These are phyloP conservation scores for Rhodeus uyekii DNA, from an alignment of 2,797 vertebrate species.

Conservation along the genomic window DNA sequence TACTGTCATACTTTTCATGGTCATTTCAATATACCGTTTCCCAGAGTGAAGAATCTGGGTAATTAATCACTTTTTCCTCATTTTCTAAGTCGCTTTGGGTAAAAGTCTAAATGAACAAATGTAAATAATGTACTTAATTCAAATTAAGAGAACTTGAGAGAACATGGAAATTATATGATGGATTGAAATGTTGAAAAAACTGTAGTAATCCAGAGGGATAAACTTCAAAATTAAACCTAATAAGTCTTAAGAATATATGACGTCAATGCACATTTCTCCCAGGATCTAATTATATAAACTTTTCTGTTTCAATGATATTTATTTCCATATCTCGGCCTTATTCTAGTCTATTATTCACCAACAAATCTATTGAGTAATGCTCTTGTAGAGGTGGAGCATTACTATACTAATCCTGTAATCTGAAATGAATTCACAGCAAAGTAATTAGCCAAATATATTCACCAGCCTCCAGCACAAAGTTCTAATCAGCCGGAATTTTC, in stretches of 20 bases:
- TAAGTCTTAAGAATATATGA: background rate
- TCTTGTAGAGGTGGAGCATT: conserved; percentile 33
- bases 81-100: background rate
- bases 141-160: background rate
- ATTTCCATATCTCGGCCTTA: background rate
- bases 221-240: background rate
- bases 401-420: conserved; percentile 46
- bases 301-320: background rate
- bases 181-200: background rate
- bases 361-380: conserved; percentile 16
- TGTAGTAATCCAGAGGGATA: background rate
- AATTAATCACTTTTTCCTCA: background rate
- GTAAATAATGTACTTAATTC: background rate
- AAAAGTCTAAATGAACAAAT: background rate
- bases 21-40: background rate
- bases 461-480: conserved; percentile 28
- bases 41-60: background rate
- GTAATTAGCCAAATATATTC: conserved; percentile 40
- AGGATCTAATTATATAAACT: conserved; percentile 16
- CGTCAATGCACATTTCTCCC: background rate
- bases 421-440: conserved; percentile 43
- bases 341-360: conserved; percentile 5
- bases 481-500: conserved; percentile 27
- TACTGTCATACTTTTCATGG: background rate
- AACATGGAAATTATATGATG: background rate